These are phyloP conservation scores for Melieria omissa DNA, from an alignment of 2,888 invertebrate species.

Conservation along the genomic window DNA sequence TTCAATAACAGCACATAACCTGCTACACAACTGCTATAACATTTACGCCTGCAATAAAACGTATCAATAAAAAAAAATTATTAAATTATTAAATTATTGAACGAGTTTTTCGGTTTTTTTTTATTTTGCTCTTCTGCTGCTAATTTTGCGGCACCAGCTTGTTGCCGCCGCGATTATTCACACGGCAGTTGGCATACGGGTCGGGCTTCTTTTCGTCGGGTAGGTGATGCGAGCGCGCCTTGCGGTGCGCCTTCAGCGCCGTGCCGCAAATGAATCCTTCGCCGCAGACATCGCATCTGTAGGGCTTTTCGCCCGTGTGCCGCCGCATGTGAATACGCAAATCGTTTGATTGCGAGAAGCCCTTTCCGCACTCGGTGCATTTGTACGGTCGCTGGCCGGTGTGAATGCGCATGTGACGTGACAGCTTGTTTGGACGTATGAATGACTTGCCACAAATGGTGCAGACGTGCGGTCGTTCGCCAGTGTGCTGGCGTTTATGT, in stretches of 20 bases:
- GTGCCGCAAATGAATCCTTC: constrained; percentile 77
- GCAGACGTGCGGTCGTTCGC: constrained; percentile 70
- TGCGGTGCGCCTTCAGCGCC: constrained; percentile 73
- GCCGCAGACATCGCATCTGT: constrained; percentile 75
- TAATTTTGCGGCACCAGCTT: too few relatives aligned
- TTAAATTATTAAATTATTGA: too few relatives aligned
- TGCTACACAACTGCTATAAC: too few relatives aligned
- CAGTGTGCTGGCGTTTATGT: constrained; percentile 72
- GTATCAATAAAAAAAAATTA: too few relatives aligned
- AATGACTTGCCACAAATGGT: constrained; percentile 67
- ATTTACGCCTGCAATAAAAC: too few relatives aligned
- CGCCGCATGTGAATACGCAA: constrained; percentile 76
- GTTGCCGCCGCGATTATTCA: constrained; percentile 41
- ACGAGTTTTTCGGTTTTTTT: too few relatives aligned
- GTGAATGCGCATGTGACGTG: constrained; percentile 72
- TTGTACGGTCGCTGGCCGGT: constrained; percentile 71
- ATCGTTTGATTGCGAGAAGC: constrained; percentile 78
- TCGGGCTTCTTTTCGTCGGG: constrained; percentile 49
- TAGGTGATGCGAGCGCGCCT: constrained; percentile 71
- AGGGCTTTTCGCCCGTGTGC: constrained; percentile 76
- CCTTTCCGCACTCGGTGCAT: constrained; percentile 67
- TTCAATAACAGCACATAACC: too few relatives aligned
- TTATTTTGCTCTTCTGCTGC: too few relatives aligned
- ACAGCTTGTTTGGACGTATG: constrained; percentile 71
- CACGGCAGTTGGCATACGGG: constrained; percentile 59